Evolutionary conservation across 1,140 invertebrate genomes (phyloP).

Genomic region (Neuroterus valhalla): DNA sequence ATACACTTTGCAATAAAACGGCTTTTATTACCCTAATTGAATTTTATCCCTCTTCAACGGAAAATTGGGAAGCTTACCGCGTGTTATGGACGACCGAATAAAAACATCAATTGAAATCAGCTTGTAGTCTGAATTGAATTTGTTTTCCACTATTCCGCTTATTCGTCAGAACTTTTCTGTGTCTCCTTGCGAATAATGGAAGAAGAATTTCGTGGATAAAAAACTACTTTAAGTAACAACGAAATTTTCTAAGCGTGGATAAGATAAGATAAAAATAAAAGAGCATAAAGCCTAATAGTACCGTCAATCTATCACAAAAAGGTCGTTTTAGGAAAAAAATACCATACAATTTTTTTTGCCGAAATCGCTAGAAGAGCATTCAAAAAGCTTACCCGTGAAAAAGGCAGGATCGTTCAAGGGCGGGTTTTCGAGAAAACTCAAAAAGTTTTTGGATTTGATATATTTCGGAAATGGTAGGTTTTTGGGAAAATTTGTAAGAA

Average conservation of each 20-base stretch:
- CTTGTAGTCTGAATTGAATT: not conserved
- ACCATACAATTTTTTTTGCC: too few relatives aligned
- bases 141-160: not conserved
- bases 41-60: not conserved
- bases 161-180: not conserved
- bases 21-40: too few relatives aligned
- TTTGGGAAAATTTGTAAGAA: too few relatives aligned
- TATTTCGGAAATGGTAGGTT: too few relatives aligned
- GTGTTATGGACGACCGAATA: not conserved
- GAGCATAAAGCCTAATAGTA: not conserved
- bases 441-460: too few relatives aligned
- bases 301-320: too few relatives aligned
- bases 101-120: slow-evolving; percentile 20
- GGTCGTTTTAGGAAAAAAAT: too few relatives aligned
- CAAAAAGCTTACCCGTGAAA: too few relatives aligned
- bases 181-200: not conserved
- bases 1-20: too few relatives aligned
- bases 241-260: not conserved
- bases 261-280: not conserved
- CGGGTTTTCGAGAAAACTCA: too few relatives aligned
- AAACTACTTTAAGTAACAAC: not conserved
- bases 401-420: too few relatives aligned
- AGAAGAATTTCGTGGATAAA: not conserved
- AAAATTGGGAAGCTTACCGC: not conserved
- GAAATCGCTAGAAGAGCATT: too few relatives aligned